Percentiles rank a stretch among this genome's conserved stretches.
Conservation (phyloP, 1,140 invertebrate genomes). For the Macrosteles quadrilineatus region DNA sequence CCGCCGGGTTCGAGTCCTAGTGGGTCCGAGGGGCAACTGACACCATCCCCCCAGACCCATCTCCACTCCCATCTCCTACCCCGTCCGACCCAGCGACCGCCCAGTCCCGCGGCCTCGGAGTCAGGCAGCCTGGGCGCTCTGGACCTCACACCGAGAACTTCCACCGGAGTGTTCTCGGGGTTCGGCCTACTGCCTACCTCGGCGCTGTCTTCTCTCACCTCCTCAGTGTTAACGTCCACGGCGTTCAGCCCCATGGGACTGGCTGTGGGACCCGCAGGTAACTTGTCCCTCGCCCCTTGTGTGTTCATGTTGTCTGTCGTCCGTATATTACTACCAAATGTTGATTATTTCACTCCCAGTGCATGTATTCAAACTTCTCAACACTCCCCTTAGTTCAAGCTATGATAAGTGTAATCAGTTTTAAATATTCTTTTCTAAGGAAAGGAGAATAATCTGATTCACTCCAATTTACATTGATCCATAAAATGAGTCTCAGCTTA, state of each 20-base stretch:
- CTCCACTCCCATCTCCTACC: slow-evolving; percentile 40
- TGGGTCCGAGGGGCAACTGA: slow-evolving; percentile 49
- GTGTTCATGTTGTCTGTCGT: too few relatives aligned
- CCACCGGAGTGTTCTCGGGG: slow-evolving; percentile 61
- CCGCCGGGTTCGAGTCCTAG: slow-evolving; percentile 52
- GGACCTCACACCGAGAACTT: slow-evolving; percentile 58
- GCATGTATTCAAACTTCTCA: too few relatives aligned
- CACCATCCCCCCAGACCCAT: slow-evolving; percentile 39
- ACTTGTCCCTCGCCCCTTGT: slow-evolving; percentile 52
- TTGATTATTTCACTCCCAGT: too few relatives aligned
- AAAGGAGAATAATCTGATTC: too few relatives aligned
- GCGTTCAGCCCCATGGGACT: slow-evolving; percentile 80
- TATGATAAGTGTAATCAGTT: too few relatives aligned
- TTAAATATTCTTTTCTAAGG: too few relatives aligned
- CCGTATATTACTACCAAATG: too few relatives aligned
- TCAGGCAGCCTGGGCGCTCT: slow-evolving; percentile 58
- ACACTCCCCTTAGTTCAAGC: too few relatives aligned
- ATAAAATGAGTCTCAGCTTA: too few relatives aligned
- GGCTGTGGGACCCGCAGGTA: slow-evolving; percentile 76
- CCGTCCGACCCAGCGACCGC: slow-evolving; percentile 45
- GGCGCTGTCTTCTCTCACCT: slow-evolving; percentile 72
- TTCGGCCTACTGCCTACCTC: slow-evolving; percentile 63
- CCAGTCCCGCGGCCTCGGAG: slow-evolving; percentile 53
- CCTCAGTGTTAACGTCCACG: slow-evolving; percentile 70
- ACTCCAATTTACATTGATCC: too few relatives aligned